These are phyloP conservation scores for Sphaeramia orbicularis DNA, from an alignment of 2,797 vertebrate genomes.

Conservation along the genomic window DNA sequence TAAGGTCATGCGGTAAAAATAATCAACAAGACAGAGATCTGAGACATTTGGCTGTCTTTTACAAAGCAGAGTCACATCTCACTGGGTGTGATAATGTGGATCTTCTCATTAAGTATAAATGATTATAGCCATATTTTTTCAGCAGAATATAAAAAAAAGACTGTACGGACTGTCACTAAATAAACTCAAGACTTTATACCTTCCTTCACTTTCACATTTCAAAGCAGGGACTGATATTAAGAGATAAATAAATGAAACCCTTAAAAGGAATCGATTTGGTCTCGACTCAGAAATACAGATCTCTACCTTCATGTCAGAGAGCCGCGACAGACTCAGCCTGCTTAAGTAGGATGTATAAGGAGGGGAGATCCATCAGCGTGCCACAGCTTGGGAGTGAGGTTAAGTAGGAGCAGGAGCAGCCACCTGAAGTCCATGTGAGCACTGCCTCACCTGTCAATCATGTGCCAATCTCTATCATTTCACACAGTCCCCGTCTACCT, in stretches of 20 bases:
- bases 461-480: conserved; percentile 4
- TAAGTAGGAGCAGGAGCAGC: conserved; percentile 28
- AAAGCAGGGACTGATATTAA: conserved; percentile 23
- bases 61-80: conserved; percentile 52
- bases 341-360: conserved; percentile 46
- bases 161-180: conserved; percentile 16
- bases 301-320: conserved; percentile 53
- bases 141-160: conserved; percentile 26
- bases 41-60: conserved; percentile 31
- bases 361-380: conserved; percentile 56
- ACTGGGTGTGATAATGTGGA: conserved; percentile 64
- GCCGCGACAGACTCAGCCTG: conserved; percentile 20
- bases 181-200: conserved; percentile 23
- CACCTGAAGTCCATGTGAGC: conserved; percentile 26
- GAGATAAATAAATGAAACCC: conserved; percentile 66
- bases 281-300: conserved; percentile 54
- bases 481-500: background rate
- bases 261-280: conserved; percentile 53
- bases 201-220: conserved; percentile 46
- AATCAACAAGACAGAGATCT: conserved; percentile 34
- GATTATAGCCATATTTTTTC: conserved; percentile 33
- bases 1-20: conserved; percentile 24
- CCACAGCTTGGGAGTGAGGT: conserved; percentile 28
- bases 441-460: conserved; percentile 47
- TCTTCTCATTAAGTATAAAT: conserved; percentile 49